These are phyloP conservation scores for Pedetes capensis DNA, from an alignment of 2,113 vertebrate genomes.

Conservation along the genomic window DNA sequence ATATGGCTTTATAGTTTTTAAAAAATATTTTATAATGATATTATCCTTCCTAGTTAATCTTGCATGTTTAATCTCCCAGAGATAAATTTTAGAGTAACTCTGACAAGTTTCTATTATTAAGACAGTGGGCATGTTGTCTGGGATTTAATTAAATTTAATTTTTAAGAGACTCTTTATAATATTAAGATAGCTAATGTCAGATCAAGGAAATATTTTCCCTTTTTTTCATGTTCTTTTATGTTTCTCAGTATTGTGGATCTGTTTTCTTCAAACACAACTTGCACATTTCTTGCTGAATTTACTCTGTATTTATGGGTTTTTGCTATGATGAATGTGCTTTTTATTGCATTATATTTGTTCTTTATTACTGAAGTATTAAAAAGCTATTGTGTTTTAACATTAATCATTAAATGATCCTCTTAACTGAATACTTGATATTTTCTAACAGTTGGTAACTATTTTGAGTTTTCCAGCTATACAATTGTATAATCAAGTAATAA, in stretches of 20 bases:
- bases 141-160: neutral
- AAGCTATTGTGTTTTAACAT: neutral
- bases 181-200: conserved; percentile 4
- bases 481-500: neutral
- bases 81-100: conserved; percentile 28
- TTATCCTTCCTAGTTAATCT: neutral
- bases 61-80: neutral
- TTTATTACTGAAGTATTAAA: conserved; percentile 39
- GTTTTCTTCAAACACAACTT: neutral
- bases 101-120: conserved; percentile 11
- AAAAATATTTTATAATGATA: neutral
- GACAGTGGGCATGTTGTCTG: neutral
- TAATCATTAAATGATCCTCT: neutral
- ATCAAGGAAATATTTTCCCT: neutral
- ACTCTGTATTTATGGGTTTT: neutral
- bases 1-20: neutral
- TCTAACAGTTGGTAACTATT: neutral
- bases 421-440: conserved; percentile 20
- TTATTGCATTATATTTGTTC: neutral
- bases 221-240: neutral
- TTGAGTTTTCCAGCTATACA: neutral
- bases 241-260: neutral
- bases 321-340: neutral
- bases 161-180: neutral
- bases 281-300: conserved; percentile 11